These are phyloP conservation scores for Rhagium mordax DNA, from an alignment of 2,888 invertebrate species.

Conservation along the genomic window DNA sequence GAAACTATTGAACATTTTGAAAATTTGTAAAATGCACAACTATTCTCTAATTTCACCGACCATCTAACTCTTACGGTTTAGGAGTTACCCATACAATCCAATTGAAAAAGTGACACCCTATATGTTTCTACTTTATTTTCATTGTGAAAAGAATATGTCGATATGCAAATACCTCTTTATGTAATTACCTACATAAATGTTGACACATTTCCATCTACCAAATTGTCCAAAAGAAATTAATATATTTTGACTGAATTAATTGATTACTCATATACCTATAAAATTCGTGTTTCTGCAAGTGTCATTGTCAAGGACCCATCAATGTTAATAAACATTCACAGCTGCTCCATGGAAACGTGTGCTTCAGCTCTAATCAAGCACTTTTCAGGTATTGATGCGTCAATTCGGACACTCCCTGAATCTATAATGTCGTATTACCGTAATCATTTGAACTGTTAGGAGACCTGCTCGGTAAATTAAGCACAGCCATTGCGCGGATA, in stretches of 20 bases:
- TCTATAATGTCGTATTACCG: slow-evolving; percentile 10
- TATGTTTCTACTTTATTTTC: no score
- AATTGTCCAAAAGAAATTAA: no score
- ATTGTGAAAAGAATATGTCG: no score
- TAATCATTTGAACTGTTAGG: not conserved
- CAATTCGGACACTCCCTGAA: slow-evolving; percentile 25
- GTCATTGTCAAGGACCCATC: slow-evolving; percentile 31
- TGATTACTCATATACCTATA: not conserved
- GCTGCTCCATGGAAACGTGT: slow-evolving; percentile 30
- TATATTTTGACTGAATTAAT: not conserved
- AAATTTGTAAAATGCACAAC: no score
- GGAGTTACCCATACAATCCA: no score
- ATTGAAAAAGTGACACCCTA: no score
- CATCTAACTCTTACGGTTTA: no score
- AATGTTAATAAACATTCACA: slow-evolving; percentile 29
- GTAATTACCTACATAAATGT: no score
- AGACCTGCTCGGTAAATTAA: not conserved
- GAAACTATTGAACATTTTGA: no score
- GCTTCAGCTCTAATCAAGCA: slow-evolving; percentile 27
- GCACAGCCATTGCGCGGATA: not conserved
- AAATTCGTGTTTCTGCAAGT: slow-evolving; percentile 10
- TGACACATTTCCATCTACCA: no score
- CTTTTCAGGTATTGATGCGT: slow-evolving; percentile 30
- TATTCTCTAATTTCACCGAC: no score
- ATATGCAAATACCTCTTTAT: no score